Conservation (phyloP, 2,113 vertebrate species). For the Phaethornis superciliosus region DNA sequence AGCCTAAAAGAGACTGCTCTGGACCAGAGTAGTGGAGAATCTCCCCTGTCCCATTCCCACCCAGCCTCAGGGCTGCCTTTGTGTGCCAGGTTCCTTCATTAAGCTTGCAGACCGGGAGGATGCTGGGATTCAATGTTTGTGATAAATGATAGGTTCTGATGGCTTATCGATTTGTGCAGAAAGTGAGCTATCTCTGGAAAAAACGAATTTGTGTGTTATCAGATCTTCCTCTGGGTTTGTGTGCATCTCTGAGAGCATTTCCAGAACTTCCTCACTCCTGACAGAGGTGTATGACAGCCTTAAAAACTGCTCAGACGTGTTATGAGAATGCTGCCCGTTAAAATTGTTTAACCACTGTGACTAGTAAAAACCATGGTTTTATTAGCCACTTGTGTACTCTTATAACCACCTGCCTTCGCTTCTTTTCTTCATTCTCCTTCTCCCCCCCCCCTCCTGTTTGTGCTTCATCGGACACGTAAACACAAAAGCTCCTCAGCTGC, state of each 20-base stretch:
- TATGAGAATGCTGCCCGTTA: background rate
- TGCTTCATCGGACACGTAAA: fast-evolving
- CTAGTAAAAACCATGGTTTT: slow-evolving; percentile 31
- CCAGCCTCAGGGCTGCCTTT: background rate
- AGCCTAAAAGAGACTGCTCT: background rate
- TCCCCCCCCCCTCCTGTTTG: background rate
- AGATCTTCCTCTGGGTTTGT: slow-evolving; percentile 14
- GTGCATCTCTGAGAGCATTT: background rate
- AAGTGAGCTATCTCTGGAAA: slow-evolving; percentile 20
- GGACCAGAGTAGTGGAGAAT: background rate
- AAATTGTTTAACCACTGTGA: slow-evolving; percentile 22
- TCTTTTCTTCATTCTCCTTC: slow-evolving; percentile 1
- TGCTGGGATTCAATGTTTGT: slow-evolving; percentile 19
- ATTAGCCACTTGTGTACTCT: slow-evolving; percentile 19
- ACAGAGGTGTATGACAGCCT: background rate
- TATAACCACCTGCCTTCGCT: background rate
- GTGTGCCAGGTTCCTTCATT: background rate
- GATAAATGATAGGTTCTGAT: slow-evolving; percentile 48
- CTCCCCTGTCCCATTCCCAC: too few species aligned
- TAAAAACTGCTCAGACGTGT: slow-evolving; percentile 19
- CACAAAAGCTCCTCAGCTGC: background rate
- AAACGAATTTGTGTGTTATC: background rate
- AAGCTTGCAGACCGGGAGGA: background rate
- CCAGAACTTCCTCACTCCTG: background rate
- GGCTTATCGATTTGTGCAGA: slow-evolving; percentile 33